Base-by-base conservation (phyloP, 2,888 invertebrate genomes). In the Thereva unica region DNA sequence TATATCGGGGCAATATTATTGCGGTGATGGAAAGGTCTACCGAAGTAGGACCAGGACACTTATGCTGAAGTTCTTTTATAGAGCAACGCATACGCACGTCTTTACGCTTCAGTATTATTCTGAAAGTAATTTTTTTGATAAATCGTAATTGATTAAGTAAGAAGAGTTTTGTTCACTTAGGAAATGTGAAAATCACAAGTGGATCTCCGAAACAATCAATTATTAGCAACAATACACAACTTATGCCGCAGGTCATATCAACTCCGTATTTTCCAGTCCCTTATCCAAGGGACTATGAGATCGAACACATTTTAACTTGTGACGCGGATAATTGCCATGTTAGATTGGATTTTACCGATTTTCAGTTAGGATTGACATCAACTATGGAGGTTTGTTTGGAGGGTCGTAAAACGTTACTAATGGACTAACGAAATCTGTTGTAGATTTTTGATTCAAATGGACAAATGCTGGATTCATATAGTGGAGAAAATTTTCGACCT, bases 401-500 rank as follows among this genome's bases (percentile, higher is more conserved):
- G 7, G 34, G 6, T 57, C 50, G 44, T 5, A 23, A 41, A 23
- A 9, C 45, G 4, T 49, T 50, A 52, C 10, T 8, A 6, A 54
- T 6, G n/a, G 57, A 9, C 8, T 4, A 50, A 4, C 23, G 23
- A 34, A 8, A 50, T 4, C 3, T 34, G 4, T 23, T 35, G 12
- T 67, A 87, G 86, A 85, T 89, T 74, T 88, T 87, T 72, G 89
- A 89, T 75, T 86, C 84, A 78, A 87, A 88, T 74, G 86, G 87
- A 2, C 85, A 86, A 77, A 83, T 87, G 72, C 76, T 88, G 72
- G 86, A 87, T 71, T 85, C 87, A 1, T 85, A 85, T 69, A 86
- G 86, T 67, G 89, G 89, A 0, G 84, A 85, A 54, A 82, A 85
- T 71, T 89, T 89, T 76, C 84, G 89, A 5, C 90, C 90, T 0